A percentile compares a stretch with the other conserved stretches of the same genome.
Conservation (phyloP, 1,140 invertebrate genomes). For the Ooceraea biroi region DNA sequence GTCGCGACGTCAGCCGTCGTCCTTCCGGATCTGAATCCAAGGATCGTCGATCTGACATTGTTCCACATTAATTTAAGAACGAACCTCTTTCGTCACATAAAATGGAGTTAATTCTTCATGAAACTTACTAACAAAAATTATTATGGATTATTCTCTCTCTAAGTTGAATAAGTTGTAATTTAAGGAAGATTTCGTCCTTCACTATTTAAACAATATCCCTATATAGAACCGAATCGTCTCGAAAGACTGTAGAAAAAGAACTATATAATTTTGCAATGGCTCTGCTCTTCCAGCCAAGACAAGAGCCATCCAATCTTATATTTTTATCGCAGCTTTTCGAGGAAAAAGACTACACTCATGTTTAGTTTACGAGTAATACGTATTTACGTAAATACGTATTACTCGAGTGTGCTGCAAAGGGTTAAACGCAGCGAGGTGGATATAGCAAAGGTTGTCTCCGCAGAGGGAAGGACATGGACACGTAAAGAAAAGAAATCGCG, state of each 20-base stretch:
- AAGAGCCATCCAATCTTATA: too few species aligned
- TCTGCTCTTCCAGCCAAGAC: too few species aligned
- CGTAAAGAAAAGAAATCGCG: slow-evolving; percentile 7
- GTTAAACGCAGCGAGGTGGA: neutral
- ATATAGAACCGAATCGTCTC: neutral
- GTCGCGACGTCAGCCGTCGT: slow-evolving; percentile 25
- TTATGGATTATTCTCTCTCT: neutral
- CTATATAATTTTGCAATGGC: too few species aligned
- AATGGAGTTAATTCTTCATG: neutral
- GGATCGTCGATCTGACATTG: neutral
- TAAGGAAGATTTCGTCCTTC: neutral
- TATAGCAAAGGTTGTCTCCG: neutral
- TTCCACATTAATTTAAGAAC: neutral
- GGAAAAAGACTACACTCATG: too few species aligned
- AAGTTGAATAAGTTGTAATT: neutral
- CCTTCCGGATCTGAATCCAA: neutral
- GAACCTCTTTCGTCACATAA: neutral
- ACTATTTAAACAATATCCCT: neutral
- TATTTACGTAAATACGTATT: too few species aligned
- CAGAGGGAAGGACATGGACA: neutral
- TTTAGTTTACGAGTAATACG: too few species aligned
- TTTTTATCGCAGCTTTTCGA: neutral
- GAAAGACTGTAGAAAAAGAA: too few species aligned
- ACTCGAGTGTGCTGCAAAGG: neutral
- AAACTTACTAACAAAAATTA: neutral